Conservation (phyloP, 2,113 vertebrate species). For the Sialia sialis region DNA sequence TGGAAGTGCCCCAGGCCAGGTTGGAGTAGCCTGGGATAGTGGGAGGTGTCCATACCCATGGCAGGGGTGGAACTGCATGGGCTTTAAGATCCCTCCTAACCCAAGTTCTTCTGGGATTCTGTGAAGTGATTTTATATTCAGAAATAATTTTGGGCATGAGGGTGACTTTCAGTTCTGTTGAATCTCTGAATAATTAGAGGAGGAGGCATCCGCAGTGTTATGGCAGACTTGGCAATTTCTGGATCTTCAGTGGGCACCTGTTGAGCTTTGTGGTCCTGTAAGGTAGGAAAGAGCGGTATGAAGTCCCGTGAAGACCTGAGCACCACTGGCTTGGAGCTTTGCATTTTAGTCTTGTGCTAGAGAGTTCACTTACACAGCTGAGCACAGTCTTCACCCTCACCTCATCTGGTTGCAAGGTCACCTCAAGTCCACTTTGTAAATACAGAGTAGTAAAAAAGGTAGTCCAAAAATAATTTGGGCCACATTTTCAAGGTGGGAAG, state of each 20-base stretch:
- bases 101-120: neutral
- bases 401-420: neutral
- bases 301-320: neutral
- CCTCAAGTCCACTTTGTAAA: neutral
- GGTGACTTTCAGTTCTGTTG: neutral
- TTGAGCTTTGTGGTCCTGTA: neutral
- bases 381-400: neutral
- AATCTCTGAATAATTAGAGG: neutral
- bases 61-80: neutral
- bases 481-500: neutral
- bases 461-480: neutral
- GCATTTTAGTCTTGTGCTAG: neutral
- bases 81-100: neutral
- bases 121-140: neutral
- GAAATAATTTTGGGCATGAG: neutral
- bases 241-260: neutral
- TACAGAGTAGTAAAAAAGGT: neutral
- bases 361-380: neutral
- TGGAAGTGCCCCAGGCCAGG: neutral
- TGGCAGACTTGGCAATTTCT: neutral
- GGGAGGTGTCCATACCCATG: neutral
- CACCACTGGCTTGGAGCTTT: neutral
- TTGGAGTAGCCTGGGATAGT: neutral
- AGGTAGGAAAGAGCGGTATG: neutral
- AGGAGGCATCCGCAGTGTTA: neutral